Evolutionary conservation across 2,888 invertebrate species (phyloP), one percentile per base, ranked within the genome.

Genomic region (Lasioglossum malachurum): DNA sequence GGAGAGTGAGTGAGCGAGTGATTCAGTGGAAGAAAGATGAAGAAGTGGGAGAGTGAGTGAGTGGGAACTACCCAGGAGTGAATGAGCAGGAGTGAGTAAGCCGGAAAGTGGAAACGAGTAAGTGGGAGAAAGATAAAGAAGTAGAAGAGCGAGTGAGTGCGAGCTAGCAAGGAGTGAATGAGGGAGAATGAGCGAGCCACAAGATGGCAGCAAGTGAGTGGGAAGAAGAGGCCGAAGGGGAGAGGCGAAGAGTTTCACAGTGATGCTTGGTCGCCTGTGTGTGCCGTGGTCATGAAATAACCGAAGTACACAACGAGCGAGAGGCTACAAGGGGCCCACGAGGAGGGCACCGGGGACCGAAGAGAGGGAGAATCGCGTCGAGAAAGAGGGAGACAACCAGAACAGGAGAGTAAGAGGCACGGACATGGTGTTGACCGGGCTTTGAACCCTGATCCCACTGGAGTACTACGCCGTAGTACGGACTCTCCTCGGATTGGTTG

Each of bases 361-460:
- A 60, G 77, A 57, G 80, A 53, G 46, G 74, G 69, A 60, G 44
- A 14, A 74, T 38, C 38, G 44, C 23, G 73, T 78, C 35, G 78
- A 81, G 44, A 82, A 46, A 46, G 75, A 53, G 53, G 44, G 46
- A 72, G 83, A 77, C 71, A 19, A 73, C n/a, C 19, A 44, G 41
- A 67, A 67, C 64, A 79, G 38, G 85, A 85, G 85, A 89, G 90
- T 91, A 84, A 82, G 90, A 87, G 82, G 85, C 89, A 87, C 80
- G 87, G 90, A 83, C 91, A 90, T 91, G 93, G 90, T 91, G 92
- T 92, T 93, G 93, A 93, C 93, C 93, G 94, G 94, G 93, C 94
- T 94, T 93, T 94, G 94, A 94, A 93, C 94, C 91, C 93, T 91
- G 92, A 89, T 92, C 90, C 87, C 92, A 90, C 88, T 89, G 90